Conservation (phyloP, 2,797 vertebrate species). For the Anguilla obscura region DNA sequence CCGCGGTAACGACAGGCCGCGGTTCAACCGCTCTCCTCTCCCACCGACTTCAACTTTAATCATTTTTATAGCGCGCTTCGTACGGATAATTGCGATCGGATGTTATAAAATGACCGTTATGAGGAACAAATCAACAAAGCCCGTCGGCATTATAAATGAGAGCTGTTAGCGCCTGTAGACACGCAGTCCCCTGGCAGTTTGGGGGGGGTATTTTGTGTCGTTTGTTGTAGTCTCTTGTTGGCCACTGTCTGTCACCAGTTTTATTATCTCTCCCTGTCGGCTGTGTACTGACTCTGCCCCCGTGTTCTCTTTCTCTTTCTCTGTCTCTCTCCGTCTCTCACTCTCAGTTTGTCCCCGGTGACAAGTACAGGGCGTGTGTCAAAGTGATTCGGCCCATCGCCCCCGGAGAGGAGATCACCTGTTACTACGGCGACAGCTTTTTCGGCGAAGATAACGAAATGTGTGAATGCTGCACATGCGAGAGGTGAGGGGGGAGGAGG, state of each 20-base stretch:
- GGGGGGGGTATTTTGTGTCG: neutral
- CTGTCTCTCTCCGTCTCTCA: constrained; percentile 45
- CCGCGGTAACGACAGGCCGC: neutral
- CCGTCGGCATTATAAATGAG: neutral
- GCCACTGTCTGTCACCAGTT: neutral
- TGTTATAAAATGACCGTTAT: neutral
- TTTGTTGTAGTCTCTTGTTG: neutral
- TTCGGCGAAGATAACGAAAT: constrained; percentile 92
- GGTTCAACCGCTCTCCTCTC: neutral
- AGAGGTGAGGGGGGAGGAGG: constrained; percentile 73
- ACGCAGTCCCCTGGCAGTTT: neutral
- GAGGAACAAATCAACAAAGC: neutral
- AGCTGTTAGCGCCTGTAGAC: neutral
- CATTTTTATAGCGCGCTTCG: neutral
- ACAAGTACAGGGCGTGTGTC: constrained; percentile 86
- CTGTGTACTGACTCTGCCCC: neutral
- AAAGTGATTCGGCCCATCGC: constrained; percentile 88
- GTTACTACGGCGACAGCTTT: constrained; percentile 93
- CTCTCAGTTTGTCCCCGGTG: constrained; percentile 85
- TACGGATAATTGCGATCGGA: neutral
- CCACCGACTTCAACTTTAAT: neutral
- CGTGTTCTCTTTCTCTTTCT: constrained; percentile 26
- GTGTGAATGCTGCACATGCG: constrained; percentile 93
- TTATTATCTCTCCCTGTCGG: neutral
- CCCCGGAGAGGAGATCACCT: constrained; percentile 91